Base-by-base conservation (phyloP, 1,140 invertebrate genomes). In the Limonius californicus region DNA sequence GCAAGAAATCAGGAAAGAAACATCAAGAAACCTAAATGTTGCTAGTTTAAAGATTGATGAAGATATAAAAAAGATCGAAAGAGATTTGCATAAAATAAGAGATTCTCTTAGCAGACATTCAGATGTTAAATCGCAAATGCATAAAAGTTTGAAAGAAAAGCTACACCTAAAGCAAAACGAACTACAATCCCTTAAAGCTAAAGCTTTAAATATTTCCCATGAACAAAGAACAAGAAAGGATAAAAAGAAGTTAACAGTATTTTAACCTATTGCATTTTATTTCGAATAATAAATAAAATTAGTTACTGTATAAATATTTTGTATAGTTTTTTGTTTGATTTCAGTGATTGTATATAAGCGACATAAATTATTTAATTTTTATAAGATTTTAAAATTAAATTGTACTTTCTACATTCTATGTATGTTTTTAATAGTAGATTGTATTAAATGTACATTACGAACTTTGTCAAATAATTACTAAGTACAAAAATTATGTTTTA, bases 21-120 rank as follows among this genome's bases (percentile, higher is more conserved):
- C 84, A 0, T 84, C 76, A 63, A 84, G 85, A 71, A 82, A 85
- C 30, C 77, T 91, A n/a, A 90, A 89, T 71, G 85, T 90, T 57
- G 86, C 88, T 70, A 83, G 85, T 58, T 87, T 92, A 50, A 85
- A 87, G 74, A 79, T 92, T 32, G 82, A 83, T 2, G 87, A 91
- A 79, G 84, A 88, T 71, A 87, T 90, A 45, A 84, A 81, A 55
- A 82, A 80, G 65, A 77, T 87, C 43, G 85, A 90, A 74, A 80
- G 75, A 11, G 87, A 91, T 69, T 84, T 91, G 43, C 61, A 72
- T 1, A 87, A 85, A 69, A 77, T 91, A 0, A 84, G 85, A 66
- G 80, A 83, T 68, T 84, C 85, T 0, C 71, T 91, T 55, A 63
- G 75, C 1, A 82, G 87, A 43, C 86, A 90, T 70, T 66, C 77